Base-by-base conservation (phyloP, 2,113 vertebrate species). In the Oreotrochilus melanogaster region DNA sequence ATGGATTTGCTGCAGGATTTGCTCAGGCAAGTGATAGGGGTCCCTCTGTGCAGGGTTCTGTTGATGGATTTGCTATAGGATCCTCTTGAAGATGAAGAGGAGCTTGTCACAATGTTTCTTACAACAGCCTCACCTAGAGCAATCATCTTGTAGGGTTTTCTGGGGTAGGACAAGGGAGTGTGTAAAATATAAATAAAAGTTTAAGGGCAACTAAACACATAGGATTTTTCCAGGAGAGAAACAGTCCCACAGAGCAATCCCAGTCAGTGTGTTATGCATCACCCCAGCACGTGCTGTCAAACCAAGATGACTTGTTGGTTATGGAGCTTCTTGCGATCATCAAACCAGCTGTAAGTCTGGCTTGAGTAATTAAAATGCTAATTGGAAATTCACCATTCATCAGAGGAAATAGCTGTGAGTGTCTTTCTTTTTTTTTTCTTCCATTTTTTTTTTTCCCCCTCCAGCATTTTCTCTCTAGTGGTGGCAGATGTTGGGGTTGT, bases 331-430 rank as follows among this genome's bases (percentile, higher is more conserved):
- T 91, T 97, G 71, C 95, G 94, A 96, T 96, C 88, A 90, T 90
- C 85, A 96, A 97, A 95, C 86, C 93, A 96, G 88, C 88, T 97
- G 86, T 97, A 93, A 95, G 91, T 84, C 96, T 97, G 92, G 92
- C 73, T 97, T 97, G 94, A 97, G 96, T 97, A 98, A 98, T 97
- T 98, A 97, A 98, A 98, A 98, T 96, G 95, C 95, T 98, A 98
- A 98, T 98, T 98, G 93, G 86, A 98, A 98, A 97, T 97, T 97
- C 91, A 96, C 93, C 89, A 91, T 97, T 98, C 95, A 97, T 97
- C 97, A 97, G 89, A 95, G 81, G n/a, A 97, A 97, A 96, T 62
- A 50, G 24, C 96, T 96, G 70, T 84, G 93, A 97, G 74, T 96
- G 93, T 76, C 51, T 94, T 96, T 92, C 70, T 69, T 86, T 43